Evolutionary conservation across 2,888 invertebrate genomes (phyloP), one percentile per base, ranked within the genome.

Genomic region (Eucriotettix oculatus): DNA sequence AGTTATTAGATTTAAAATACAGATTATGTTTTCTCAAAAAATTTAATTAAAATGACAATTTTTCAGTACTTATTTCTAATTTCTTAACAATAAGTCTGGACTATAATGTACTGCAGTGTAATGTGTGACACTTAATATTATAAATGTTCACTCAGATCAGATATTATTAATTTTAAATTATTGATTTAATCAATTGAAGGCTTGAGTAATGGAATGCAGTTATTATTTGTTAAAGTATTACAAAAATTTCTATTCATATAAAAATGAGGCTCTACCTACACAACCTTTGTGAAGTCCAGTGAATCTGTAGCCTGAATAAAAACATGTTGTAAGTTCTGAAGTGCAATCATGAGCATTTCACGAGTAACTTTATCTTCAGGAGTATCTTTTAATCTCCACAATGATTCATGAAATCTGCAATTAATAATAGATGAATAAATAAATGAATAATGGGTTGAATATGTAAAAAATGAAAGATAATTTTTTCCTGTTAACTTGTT

Each of bases 261-360:
- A 48, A 48, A 48, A n/a, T 48, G 48, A 48, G 48, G 48, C 42
- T 61, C 41, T 56, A 61, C 61, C 54, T 58, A 61, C 61, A 58
- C 58, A 48, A 57, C 61, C 52, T 54, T 58, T 42, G 58, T 75
- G 65, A 82, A 82, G 63, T 83, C 81, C 1, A 80, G 76, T 62
- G 81, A 78, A 61, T 82, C 79, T 0, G 85, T 82, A 1, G 85
- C 89, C 57, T 90, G 78, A 53, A 97, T 76, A 54, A 90, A 80
- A 63, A 95, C 79, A 65, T 86, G 83, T 62, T 89, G 85, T 0
- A 98, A 76, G 68, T 90, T 87, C 70, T 94, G 92, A 62, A 98
- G 77, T 0, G 91, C 88, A n/a, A 93, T 80, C 96, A 98, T 94
- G 69, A 98, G 77, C 43, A 87, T 84, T 62, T 84, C 81, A 44